Evolutionary conservation across 2,797 vertebrate species (phyloP), one percentile per base, ranked within the genome.

Genomic region (Falco novaeseelandiae): DNA sequence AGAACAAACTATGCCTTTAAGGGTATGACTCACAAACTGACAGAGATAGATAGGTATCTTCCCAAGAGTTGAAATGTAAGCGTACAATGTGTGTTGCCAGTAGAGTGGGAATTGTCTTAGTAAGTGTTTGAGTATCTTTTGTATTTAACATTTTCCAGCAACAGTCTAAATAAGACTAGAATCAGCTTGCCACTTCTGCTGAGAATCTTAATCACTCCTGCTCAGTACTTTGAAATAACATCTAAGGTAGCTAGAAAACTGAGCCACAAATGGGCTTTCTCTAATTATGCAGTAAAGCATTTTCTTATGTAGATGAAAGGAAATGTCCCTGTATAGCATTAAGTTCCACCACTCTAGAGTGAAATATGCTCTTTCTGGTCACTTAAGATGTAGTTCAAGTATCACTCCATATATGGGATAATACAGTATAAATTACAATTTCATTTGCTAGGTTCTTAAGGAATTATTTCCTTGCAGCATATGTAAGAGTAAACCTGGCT

Each of bases 1-100:
- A 57, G 91, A 91, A 83, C 49, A 96, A 96, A 88, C 89, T 92
- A 52, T 97, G 90, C 94, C 94, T 97, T 73, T 88, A 80, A 96
- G 93, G 89, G 36, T 80, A 54, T 97, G 90, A 95, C 67, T 96
- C 96, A 93, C 25, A 30, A 52, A 14, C 15, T 87, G 67, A 29
- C 70, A 57, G 52, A 92, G 65, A 67, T 92, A 66, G 73, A 54
- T 29, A 78, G 51, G 3, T 85, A 11, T 51, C 9, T 77, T 96
- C 34, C 38, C 61, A 44, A 81, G 79, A 83, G 54, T 5, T 94
- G 67, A 85, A 74, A 38, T 42, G 11, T 48, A 57, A 90, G 46
- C 4, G 4, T 69, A 58, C 65, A 85, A 69, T 61, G 38, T 90
- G 61, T 78, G 74, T 69, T 94, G 78, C 84, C 49, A 74, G 83